These are phyloP conservation scores for Pammene fasciana DNA, from an alignment of 2,888 invertebrate genomes.

Conservation along the genomic window DNA sequence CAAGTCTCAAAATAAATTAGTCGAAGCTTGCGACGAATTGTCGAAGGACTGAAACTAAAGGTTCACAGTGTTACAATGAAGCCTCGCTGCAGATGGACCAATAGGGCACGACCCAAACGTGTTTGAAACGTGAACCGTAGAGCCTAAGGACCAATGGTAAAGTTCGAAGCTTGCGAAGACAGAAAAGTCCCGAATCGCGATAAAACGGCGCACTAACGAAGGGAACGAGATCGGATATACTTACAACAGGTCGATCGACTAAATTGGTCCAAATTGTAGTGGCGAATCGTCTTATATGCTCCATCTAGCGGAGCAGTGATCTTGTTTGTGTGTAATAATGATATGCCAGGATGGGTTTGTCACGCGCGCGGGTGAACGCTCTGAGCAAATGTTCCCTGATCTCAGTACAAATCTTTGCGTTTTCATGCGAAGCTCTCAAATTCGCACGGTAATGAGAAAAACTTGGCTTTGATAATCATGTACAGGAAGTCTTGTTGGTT, in stretches of 20 bases:
- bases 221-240: not conserved
- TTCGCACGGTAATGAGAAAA: slow-evolving; percentile 29
- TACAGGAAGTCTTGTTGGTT: slow-evolving; percentile 1
- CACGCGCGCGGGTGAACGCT: slow-evolving; percentile 72
- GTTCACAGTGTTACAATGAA: too few relatives aligned
- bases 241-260: not conserved
- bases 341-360: slow-evolving; percentile 70
- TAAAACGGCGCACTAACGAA: not conserved
- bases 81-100: too few relatives aligned
- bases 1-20: too few relatives aligned
- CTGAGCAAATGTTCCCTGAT: slow-evolving; percentile 66
- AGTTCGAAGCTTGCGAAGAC: too few relatives aligned
- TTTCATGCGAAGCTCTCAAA: slow-evolving; percentile 44
- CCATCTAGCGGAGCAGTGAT: not conserved
- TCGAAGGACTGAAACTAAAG: too few relatives aligned
- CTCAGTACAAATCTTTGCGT: slow-evolving; percentile 63
- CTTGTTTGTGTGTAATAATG: slow-evolving; percentile 55
- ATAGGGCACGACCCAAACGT: too few relatives aligned
- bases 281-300: not conserved
- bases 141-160: too few relatives aligned
- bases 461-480: slow-evolving; percentile 5
- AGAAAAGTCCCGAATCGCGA: too few relatives aligned
- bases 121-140: too few relatives aligned
- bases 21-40: too few relatives aligned
- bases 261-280: not conserved